phyloP scores from a whole-genome alignment of 1,140 invertebrate species.

The Bombus affinis region DNA sequence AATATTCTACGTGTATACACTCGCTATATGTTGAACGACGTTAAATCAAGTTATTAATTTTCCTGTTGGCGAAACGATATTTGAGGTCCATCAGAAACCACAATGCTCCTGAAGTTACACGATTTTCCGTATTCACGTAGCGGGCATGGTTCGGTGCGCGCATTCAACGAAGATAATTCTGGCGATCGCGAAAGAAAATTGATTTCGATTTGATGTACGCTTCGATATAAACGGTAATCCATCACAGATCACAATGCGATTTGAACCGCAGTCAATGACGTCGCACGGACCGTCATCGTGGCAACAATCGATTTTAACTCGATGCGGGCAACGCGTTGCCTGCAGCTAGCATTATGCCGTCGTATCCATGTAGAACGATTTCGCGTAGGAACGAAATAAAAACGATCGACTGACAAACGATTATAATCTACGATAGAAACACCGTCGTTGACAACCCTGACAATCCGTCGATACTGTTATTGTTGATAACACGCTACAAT shows the following conservation, averaged over 20 bases:
- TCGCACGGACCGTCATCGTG: slow-evolving; percentile 40
- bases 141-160: not conserved
- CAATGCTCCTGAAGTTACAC: not conserved
- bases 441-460: slow-evolving; percentile 18
- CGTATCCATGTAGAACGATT: not conserved
- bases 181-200: slow-evolving; percentile 36
- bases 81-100: not conserved
- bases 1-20: no score
- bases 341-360: slow-evolving; percentile 20
- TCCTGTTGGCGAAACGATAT: not conserved
- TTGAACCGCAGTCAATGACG: slow-evolving; percentile 60
- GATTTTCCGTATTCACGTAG: slow-evolving; percentile 14
- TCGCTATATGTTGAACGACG: not conserved
- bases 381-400: slow-evolving; percentile 12
- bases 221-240: slow-evolving; percentile 55
- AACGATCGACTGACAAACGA: slow-evolving; percentile 18
- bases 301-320: slow-evolving; percentile 53
- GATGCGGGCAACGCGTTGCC: slow-evolving; percentile 35
- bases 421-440: not conserved
- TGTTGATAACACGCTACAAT: not conserved
- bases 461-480: slow-evolving; percentile 23
- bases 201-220: slow-evolving; percentile 27
- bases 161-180: slow-evolving; percentile 11
- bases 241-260: slow-evolving; percentile 58
- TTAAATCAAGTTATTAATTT: slow-evolving; percentile 4